phyloP scores from a whole-genome alignment of 2,888 invertebrate species.

The Prostheceraeus crozeri region DNA sequence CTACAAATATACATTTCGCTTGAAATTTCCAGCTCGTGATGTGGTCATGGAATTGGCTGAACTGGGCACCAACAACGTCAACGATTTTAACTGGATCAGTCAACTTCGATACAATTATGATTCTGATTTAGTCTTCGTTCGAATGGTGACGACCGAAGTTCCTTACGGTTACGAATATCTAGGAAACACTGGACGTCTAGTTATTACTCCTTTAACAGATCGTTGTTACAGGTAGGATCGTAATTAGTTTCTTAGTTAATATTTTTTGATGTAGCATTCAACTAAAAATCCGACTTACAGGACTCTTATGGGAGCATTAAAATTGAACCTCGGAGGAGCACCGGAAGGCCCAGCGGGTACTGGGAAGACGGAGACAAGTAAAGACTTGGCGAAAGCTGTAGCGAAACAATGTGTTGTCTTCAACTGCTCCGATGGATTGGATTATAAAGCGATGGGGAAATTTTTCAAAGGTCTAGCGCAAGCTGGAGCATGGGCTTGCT shows the following conservation, averaged over 20 bases:
- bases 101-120: constrained; percentile 52
- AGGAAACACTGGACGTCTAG: constrained; percentile 54
- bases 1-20: background rate
- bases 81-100: constrained; percentile 56
- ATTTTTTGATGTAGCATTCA: background rate
- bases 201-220: constrained; percentile 57
- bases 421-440: constrained; percentile 57
- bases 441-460: constrained; percentile 58
- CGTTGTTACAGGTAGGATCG: constrained; percentile 52
- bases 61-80: constrained; percentile 44
- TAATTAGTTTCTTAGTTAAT: background rate
- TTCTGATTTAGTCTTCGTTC: constrained; percentile 50
- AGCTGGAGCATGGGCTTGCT: constrained; percentile 57
- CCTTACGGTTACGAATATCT: constrained; percentile 57
- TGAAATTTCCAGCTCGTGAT: constrained; percentile 49
- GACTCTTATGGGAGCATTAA: constrained; percentile 55
- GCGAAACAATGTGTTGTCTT: constrained; percentile 58
- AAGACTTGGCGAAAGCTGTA: constrained; percentile 56
- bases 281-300: constrained; percentile 42
- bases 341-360: constrained; percentile 57
- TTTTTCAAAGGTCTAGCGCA: constrained; percentile 57
- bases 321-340: constrained; percentile 55
- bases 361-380: constrained; percentile 56
- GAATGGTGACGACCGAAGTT: constrained; percentile 56
- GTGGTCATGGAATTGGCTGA: constrained; percentile 49